Conservation (phyloP, 2,113 vertebrate genomes). For the Grus americana region DNA sequence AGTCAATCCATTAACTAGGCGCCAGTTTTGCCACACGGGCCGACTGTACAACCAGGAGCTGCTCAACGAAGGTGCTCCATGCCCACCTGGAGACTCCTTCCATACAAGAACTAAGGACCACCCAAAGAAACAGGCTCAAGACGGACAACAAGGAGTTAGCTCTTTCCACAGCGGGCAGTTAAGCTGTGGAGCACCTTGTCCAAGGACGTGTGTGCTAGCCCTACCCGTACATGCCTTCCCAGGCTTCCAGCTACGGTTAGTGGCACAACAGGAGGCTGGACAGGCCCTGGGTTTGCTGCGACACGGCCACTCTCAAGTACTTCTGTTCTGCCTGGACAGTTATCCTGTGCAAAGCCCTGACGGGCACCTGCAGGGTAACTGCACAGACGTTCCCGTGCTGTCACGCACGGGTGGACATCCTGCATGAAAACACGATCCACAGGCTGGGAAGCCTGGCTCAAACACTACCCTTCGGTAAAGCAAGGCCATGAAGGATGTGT, state of each 20-base stretch:
- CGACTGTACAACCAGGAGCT: fast-evolving
- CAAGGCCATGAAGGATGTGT: neutral
- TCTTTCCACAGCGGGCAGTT: neutral
- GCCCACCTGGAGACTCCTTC: neutral
- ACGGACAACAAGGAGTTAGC: neutral
- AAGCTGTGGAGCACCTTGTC: neutral
- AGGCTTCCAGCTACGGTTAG: neutral
- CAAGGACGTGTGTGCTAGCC: neutral
- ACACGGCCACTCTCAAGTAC: neutral
- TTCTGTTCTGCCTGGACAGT: no score
- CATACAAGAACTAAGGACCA: neutral
- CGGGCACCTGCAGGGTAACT: neutral
- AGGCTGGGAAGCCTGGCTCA: neutral
- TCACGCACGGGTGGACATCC: neutral
- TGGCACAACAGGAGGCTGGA: neutral
- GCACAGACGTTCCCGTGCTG: neutral
- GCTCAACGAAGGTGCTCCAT: neutral
- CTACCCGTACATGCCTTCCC: neutral
- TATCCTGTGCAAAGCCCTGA: neutral
- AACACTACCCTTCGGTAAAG: neutral
- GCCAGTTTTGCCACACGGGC: neutral
- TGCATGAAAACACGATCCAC: neutral
- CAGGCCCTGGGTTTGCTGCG: neutral
- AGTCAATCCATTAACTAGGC: neutral
- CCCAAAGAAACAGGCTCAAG: neutral